A percentile compares a stretch with the other conserved stretches of the same genome.
phyloP scores from a whole-genome alignment of 2,113 vertebrate species.

The Acanthisitta chloris region DNA sequence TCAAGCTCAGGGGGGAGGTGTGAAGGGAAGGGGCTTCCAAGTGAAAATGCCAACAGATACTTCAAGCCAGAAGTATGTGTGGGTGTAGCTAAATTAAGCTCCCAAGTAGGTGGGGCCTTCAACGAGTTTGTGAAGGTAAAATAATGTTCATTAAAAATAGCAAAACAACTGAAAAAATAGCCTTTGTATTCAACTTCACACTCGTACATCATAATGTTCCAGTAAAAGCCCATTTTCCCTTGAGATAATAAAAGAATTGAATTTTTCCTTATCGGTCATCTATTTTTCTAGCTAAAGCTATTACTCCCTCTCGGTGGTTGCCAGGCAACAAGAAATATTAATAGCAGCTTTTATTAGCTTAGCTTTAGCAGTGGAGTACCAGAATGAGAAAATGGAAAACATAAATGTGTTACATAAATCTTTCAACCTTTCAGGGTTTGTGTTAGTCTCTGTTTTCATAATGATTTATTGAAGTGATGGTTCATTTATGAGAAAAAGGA shows the following conservation, averaged over 20 bases:
- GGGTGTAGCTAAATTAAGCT: constrained; percentile 77
- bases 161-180: constrained; percentile 77
- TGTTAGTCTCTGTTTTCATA: constrained; percentile 98
- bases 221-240: constrained; percentile 98
- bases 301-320: constrained; percentile 98
- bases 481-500: constrained; percentile 98
- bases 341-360: constrained; percentile 99
- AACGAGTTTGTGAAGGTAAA: constrained; percentile 75
- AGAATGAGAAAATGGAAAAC: constrained; percentile 99
- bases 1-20: not conserved
- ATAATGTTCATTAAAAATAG: constrained; percentile 80
- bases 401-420: constrained; percentile 99
- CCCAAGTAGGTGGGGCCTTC: constrained; percentile 54
- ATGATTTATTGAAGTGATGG: constrained; percentile 98
- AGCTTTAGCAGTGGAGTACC: constrained; percentile 98
- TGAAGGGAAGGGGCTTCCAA: not conserved
- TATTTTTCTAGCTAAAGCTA: constrained; percentile 99
- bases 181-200: constrained; percentile 85
- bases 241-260: constrained; percentile 99
- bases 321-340: constrained; percentile 99
- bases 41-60: constrained; percentile 59
- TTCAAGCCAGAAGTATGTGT: constrained; percentile 53
- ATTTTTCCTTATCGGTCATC: constrained; percentile 99
- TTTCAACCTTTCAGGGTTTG: constrained; percentile 95
- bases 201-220: constrained; percentile 98